Percentiles rank a stretch among this genome's conserved stretches.
These are phyloP conservation scores for Micrastur ruficollis DNA, from an alignment of 2,797 vertebrate species.

Conservation along the genomic window DNA sequence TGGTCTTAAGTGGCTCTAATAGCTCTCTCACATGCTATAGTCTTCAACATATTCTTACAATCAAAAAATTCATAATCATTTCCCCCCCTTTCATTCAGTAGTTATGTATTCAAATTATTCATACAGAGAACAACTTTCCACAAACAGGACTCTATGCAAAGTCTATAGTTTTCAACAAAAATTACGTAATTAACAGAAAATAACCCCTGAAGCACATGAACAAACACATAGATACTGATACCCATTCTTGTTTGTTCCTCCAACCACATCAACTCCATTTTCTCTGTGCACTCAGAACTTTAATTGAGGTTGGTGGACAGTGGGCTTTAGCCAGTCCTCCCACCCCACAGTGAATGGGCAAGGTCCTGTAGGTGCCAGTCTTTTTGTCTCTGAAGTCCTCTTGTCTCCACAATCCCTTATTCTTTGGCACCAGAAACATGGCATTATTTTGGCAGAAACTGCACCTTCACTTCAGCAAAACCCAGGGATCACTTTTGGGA, in stretches of 20 bases:
- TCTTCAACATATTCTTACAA: background rate
- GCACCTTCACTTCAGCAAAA: background rate
- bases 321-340: background rate
- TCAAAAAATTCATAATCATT: background rate
- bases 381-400: background rate
- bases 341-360: background rate
- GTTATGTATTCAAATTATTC: background rate
- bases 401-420: background rate
- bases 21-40: background rate
- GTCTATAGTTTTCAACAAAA: background rate
- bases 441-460: background rate
- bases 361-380: background rate
- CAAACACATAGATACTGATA: rapidly evolving
- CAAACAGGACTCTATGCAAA: background rate
- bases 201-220: background rate
- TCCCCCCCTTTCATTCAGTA: background rate
- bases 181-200: background rate
- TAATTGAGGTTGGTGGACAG: background rate
- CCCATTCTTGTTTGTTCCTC: background rate
- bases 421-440: background rate
- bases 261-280: background rate
- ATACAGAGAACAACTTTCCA: background rate
- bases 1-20: background rate
- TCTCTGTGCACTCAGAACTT: background rate
- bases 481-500: background rate